A percentile compares a stretch with the other conserved stretches of the same genome.
phyloP scores from a whole-genome alignment of 2,113 vertebrate species.

The Daubentonia madagascariensis region DNA sequence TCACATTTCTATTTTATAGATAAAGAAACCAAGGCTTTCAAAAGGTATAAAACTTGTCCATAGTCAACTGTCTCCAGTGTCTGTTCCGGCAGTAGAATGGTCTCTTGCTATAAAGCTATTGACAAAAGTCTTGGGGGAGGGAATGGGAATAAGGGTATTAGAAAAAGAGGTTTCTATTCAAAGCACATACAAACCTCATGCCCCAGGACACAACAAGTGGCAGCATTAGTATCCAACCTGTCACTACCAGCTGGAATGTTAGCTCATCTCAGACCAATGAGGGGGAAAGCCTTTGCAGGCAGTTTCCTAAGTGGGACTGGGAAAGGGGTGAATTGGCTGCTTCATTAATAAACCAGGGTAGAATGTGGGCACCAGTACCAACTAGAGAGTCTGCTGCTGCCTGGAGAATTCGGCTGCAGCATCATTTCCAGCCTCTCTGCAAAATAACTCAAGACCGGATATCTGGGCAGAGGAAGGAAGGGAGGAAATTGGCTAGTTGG shows the following conservation, averaged over 20 bases:
- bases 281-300: background rate
- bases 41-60: background rate
- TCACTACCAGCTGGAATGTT: background rate
- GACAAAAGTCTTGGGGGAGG: background rate
- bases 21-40: constrained; percentile 18
- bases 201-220: background rate
- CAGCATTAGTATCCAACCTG: background rate
- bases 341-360: background rate
- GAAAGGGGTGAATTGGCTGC: background rate
- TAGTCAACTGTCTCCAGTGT: background rate
- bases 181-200: background rate
- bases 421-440: background rate
- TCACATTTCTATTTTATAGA: background rate
- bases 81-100: background rate
- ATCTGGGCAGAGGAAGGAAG: constrained; percentile 21
- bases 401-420: background rate
- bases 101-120: background rate
- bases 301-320: background rate
- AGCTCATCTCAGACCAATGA: background rate
- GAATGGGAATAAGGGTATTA: background rate
- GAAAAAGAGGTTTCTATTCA: background rate
- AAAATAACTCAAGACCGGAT: background rate
- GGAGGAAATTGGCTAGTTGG: background rate
- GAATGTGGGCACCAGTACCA: background rate
- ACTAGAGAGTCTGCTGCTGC: background rate